These are phyloP conservation scores for Drosophila parabipectinata DNA, from an alignment of 1,140 invertebrate genomes.

Conservation along the genomic window DNA sequence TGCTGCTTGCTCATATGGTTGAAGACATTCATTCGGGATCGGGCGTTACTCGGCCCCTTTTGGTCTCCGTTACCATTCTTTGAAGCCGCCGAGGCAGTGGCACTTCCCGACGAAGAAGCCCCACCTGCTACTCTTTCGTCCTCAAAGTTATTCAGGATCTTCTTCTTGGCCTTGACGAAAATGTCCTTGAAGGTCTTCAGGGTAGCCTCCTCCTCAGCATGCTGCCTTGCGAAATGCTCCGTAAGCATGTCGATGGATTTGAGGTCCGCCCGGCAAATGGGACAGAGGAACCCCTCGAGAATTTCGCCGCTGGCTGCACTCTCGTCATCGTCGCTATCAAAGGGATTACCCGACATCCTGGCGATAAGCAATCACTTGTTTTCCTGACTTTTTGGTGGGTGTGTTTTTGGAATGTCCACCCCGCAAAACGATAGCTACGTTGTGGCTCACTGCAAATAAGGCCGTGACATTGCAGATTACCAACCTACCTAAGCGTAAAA, in stretches of 20 bases:
- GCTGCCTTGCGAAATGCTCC: slow-evolving; percentile 94
- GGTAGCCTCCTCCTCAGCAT: slow-evolving; percentile 95
- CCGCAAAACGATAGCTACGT: not conserved
- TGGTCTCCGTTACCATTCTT: slow-evolving; percentile 21
- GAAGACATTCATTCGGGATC: slow-evolving; percentile 78
- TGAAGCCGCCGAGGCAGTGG: not conserved
- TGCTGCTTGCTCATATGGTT: slow-evolving; percentile 87
- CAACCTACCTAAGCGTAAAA: no score
- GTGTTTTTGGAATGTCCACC: slow-evolving; percentile 31
- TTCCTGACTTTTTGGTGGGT: slow-evolving; percentile 50
- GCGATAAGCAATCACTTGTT: slow-evolving; percentile 33
- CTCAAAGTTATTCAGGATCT: slow-evolving; percentile 91
- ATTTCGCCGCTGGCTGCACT: slow-evolving; percentile 86
- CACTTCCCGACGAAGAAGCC: not conserved
- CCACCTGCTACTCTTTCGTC: slow-evolving; percentile 80
- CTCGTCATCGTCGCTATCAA: slow-evolving; percentile 73
- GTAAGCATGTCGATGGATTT: slow-evolving; percentile 92
- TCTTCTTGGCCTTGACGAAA: slow-evolving; percentile 95
- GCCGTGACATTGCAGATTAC: not conserved
- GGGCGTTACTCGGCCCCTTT: slow-evolving; percentile 50
- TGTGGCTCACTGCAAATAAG: not conserved
- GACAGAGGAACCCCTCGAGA: slow-evolving; percentile 96
- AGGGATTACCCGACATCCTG: slow-evolving; percentile 69
- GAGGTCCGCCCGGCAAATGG: slow-evolving; percentile 95
- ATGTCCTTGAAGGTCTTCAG: slow-evolving; percentile 94